Evolutionary conservation across 30 jellyfish, hydroid and myxozoan genomes (phyloP), one percentile per base, ranked within the genome.

Genomic region (Sanderia malayensis): DNA sequence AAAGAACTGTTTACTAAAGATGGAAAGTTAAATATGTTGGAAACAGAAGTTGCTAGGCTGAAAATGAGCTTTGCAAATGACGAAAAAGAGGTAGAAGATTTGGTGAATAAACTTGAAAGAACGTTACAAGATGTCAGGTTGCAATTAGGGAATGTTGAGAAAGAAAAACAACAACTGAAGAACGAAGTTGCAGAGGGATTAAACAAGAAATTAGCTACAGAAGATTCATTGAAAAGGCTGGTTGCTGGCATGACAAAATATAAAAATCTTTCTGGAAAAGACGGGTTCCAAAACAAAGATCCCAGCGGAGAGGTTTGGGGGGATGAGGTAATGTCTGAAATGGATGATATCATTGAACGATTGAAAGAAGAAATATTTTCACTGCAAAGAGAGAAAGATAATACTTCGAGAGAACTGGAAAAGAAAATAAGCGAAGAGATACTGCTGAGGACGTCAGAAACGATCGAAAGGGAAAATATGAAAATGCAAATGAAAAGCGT

Each of bases 21-120:
- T 19, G 27, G 27, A 8, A 15, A 49, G 24, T 4, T 49, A 4
- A 15, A 49, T 7, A 19, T 49, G 44, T 45, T 33, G 28, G 88
- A 76, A 19, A 20, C 58, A 2, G 80, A 76, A 29, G 52, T 47
- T 23, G 10, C n/a, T 10, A 65, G 53, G 28, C 27, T 76, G 70
- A 53, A 67, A 61, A 47, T 10, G 23, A 64, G 63, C 21, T 3
- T 76, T 8, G 72, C 29, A 9, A 34, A 47, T 9, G 80, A 76
- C 23, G 88, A 80, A 31, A 29, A 25, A 30, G 88, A 64, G 22
- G 88, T 76, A 6, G 88, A 76, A 60, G 80, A 49, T 7, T 62
- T 76, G 74, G 46, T 76, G n/a, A 73, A 31, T 6, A 27, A 76
- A 21, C 44, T 76, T 8, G 88, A 76, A 31, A 33, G 34, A 23